phyloP scores from a whole-genome alignment of 1,140 invertebrate species.

The Belonocnema kinseyi region DNA sequence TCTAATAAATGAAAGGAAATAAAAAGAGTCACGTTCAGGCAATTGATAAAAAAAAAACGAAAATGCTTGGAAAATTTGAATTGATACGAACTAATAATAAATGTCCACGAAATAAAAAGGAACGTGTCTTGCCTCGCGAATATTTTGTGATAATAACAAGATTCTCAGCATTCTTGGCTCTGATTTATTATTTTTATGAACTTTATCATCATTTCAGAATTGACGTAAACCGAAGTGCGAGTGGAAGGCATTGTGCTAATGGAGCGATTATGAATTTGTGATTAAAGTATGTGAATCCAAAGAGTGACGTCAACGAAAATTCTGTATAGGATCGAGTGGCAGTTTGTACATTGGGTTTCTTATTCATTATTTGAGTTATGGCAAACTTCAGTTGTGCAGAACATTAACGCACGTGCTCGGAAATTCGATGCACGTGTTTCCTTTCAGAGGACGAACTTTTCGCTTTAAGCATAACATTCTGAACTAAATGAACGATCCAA shows the following conservation, averaged over 20 bases:
- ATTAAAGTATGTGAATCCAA: not conserved
- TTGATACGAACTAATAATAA: too few relatives aligned
- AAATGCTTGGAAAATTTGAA: not conserved
- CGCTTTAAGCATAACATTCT: not conserved
- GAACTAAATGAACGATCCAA: not conserved
- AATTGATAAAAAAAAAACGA: not conserved
- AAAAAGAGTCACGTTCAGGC: not conserved
- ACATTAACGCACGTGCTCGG: constrained; percentile 6
- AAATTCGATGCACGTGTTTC: constrained; percentile 16
- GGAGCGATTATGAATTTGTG: not conserved
- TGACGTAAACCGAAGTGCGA: not conserved
- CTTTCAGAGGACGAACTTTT: not conserved
- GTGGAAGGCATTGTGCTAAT: not conserved
- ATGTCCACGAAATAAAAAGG: not conserved
- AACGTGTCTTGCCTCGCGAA: not conserved
- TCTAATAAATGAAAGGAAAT: too few relatives aligned
- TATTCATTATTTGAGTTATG: constrained; percentile 32
- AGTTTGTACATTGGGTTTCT: constrained; percentile 40
- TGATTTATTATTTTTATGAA: not conserved
- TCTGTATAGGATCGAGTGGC: constrained; percentile 27
- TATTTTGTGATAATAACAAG: not conserved
- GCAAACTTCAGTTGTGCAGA: not conserved
- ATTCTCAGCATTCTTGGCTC: constrained; percentile 3
- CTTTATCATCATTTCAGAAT: not conserved
- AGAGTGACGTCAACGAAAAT: constrained; percentile 43